Evolutionary conservation across 1,140 invertebrate species (phyloP).

Genomic region (Saxidomus purpurata): DNA sequence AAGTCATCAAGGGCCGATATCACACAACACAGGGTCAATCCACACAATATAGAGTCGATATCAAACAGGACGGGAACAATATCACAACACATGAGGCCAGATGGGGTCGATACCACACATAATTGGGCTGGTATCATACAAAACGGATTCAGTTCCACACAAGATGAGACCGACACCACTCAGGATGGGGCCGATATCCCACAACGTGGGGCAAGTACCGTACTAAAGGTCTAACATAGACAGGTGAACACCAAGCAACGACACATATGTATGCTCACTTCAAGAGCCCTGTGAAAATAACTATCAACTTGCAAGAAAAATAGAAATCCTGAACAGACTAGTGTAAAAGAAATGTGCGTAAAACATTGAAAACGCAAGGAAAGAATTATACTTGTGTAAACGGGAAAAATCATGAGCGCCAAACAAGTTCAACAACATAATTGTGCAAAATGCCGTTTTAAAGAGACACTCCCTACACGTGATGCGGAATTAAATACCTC

Average conservation of each 20-base stretch:
- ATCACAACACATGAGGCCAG: too few relatives aligned
- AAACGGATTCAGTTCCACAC: too few relatives aligned
- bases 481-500: too few relatives aligned
- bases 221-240: neutral
- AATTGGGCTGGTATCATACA: too few relatives aligned
- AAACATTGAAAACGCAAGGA: too few relatives aligned
- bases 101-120: too few relatives aligned
- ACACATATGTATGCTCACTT: constrained; percentile 9
- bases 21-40: too few relatives aligned
- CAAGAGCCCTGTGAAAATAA: constrained; percentile 29
- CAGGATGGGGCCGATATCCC: too few relatives aligned
- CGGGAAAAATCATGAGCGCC: neutral
- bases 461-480: too few relatives aligned
- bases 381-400: neutral
- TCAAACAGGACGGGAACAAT: neutral
- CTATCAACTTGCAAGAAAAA: constrained; percentile 34
- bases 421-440: constrained; percentile 1
- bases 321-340: constrained; percentile 8
- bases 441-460: neutral
- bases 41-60: neutral
- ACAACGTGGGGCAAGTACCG: neutral
- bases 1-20: too few relatives aligned
- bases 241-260: constrained; percentile 3
- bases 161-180: too few relatives aligned
- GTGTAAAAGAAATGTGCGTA: constrained; percentile 21